Conservation (phyloP, 2,888 invertebrate species). For the Zonitis immaculata region DNA sequence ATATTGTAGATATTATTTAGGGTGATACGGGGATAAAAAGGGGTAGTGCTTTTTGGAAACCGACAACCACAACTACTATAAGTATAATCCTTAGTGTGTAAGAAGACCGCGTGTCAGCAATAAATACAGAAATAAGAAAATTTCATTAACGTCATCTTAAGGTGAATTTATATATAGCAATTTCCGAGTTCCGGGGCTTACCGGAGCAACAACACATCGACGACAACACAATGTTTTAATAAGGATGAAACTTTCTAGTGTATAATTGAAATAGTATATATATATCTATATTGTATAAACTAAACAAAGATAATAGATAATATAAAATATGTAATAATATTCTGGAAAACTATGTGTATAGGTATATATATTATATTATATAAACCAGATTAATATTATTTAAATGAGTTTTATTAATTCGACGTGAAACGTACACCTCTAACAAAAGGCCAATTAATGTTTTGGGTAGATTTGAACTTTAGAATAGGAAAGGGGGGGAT, state of each 20-base stretch:
- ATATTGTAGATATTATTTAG: too few relatives aligned
- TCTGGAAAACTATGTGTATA: conserved; percentile 4
- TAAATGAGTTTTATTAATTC: conserved; percentile 48
- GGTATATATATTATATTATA: too few relatives aligned
- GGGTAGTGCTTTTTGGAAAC: conserved; percentile 16
- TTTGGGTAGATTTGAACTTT: conserved; percentile 23
- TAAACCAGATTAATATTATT: conserved; percentile 43
- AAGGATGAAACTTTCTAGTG: conserved; percentile 39
- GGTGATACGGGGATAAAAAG: conserved; percentile 37
- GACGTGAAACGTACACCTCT: conserved; percentile 35
- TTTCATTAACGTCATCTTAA: conserved; percentile 57
- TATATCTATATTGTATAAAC: not conserved
- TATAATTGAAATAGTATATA: conserved; percentile 2
- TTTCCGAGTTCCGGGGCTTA: conserved; percentile 49
- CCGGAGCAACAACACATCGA: conserved; percentile 37
- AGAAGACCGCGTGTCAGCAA: conserved; percentile 29
- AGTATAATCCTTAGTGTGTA: conserved; percentile 32
- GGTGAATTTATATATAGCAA: conserved; percentile 54
- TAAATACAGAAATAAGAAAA: conserved; percentile 52
- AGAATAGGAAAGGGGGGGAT: conserved; percentile 32
- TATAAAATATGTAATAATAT: not conserved
- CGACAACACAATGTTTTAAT: conserved; percentile 43
- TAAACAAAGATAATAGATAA: not conserved
- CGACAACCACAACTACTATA: conserved; percentile 11
- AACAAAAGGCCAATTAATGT: conserved; percentile 44